Base-by-base conservation (phyloP, 2,888 invertebrate genomes). In the Norana najaformis region DNA sequence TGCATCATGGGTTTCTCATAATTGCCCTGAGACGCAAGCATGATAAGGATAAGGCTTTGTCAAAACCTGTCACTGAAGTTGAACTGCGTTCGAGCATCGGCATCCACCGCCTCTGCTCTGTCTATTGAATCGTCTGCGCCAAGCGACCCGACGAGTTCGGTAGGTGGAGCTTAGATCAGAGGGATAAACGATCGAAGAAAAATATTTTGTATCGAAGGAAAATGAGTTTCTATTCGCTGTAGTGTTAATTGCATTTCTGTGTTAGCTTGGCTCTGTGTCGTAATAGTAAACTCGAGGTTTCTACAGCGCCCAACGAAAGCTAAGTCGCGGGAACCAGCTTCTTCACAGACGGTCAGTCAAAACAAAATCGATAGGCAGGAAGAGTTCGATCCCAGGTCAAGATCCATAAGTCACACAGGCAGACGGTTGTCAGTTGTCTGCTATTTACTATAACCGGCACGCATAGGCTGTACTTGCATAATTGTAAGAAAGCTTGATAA, bases 31-130 rank as follows among this genome's bases (percentile, higher is more conserved):
- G 85, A 85, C 85, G 85, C 85, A 85, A 85, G 20, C 35, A 85
- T 85, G 85, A 35, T 85, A 37, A 85, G 85, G 85, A 85, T 37
- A 85, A 85, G 85, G 23, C 85, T 85, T 2, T 85, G 85, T 85
- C 85, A 85, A 23, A 35, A 37, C 35, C 85, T 85, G 85, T 35
- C 85, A 37, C 35, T 85, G 35, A 85, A 85, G 37, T 36, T 85
- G 13, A 37, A 85, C 36, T 23, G 36, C 20, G 16, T 85, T 85
- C 85, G 85, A 85, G 20, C 36, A 8, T 85, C 37, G 11, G 13
- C 35, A 6, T 13, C 85, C 85, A 8, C n/a, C 35, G 30, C 35
- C 35, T 36, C 83, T 34, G 83, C 85, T 85, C 37, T 69, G 4
- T 69, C 69, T 13, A n/a, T 69, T 13, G 69, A 69, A n/a, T 69